phyloP scores from a whole-genome alignment of 2,113 vertebrate genomes.

The Pollimyrus isidori region DNA sequence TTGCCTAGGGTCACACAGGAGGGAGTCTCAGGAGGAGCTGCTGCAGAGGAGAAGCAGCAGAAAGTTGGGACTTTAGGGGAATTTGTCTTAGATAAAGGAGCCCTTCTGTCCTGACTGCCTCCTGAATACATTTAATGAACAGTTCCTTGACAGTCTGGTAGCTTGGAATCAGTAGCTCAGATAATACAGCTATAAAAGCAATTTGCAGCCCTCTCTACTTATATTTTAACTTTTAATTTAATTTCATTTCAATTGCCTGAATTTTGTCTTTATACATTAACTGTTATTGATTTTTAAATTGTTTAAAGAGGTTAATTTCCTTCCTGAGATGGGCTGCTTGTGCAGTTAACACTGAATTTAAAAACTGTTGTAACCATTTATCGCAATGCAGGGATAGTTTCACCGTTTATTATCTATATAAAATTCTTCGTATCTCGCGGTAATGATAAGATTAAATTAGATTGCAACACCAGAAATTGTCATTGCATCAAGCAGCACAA shows the following conservation, averaged over 20 bases:
- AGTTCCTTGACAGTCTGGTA: background rate
- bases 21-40: background rate
- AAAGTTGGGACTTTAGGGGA: background rate
- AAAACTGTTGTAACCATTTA: background rate
- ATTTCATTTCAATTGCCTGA: background rate
- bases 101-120: background rate
- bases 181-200: background rate
- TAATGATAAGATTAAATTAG: background rate
- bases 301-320: background rate
- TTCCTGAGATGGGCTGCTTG: background rate
- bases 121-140: background rate
- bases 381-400: background rate
- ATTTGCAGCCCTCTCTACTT: background rate
- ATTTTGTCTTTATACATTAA: background rate
- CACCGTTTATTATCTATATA: background rate
- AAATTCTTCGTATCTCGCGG: background rate
- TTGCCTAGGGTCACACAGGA: background rate
- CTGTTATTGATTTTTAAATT: conserved; percentile 3
- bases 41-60: background rate
- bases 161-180: background rate
- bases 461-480: background rate
- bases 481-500: background rate
- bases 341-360: background rate
- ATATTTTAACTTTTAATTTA: background rate
- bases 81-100: background rate